Base-by-base conservation (phyloP, 2,888 invertebrate species). In the Enchytraeus crypticus region DNA sequence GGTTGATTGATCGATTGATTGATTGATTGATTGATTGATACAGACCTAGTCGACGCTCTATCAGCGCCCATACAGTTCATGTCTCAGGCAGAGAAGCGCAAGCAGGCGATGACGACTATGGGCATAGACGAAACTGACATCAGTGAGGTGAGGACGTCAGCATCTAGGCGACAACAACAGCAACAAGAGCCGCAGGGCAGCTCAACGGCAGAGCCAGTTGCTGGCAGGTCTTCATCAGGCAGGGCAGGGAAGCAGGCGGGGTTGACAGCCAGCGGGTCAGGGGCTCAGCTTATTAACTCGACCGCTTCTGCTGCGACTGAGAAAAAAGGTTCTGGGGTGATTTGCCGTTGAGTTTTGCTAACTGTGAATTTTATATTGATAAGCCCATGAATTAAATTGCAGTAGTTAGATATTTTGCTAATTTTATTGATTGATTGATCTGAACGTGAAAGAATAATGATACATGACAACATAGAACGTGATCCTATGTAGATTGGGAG, bases 1-100 rank as follows among this genome's bases (percentile, higher is more conserved):
- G n/a, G n/a, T n/a, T n/a, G n/a, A n/a, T n/a, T n/a, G n/a, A n/a
- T n/a, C n/a, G n/a, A n/a, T n/a, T n/a, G n/a, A n/a, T n/a, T n/a
- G n/a, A n/a, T n/a, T n/a, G n/a, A n/a, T n/a, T n/a, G n/a, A n/a
- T n/a, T n/a, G n/a, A 33, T 47, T n/a, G 21, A 33, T 38, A 5
- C 53, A 64, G 64, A 95, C 77, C 90, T 99, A 78, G 98, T 98
- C 89, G 95, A 95, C 64, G 95, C 96, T 3, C 81, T 98, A 64
- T 92, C 93, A 8, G 96, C 95, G 79, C 97, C 97, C 5, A 71
- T 71, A 30, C 70, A 70, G 3, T 92, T 91, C 80, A 85, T 90
- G 80, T 88, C 90, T 2, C 62, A 62, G 53, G 69, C 68, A 2
- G 69, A 69, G 57, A 67, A 66, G 54, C 84, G 90, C 62, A 87